These are phyloP conservation scores for Typhlichthys eigenmanni DNA, from an alignment of 2,797 vertebrate genomes.

Conservation along the genomic window DNA sequence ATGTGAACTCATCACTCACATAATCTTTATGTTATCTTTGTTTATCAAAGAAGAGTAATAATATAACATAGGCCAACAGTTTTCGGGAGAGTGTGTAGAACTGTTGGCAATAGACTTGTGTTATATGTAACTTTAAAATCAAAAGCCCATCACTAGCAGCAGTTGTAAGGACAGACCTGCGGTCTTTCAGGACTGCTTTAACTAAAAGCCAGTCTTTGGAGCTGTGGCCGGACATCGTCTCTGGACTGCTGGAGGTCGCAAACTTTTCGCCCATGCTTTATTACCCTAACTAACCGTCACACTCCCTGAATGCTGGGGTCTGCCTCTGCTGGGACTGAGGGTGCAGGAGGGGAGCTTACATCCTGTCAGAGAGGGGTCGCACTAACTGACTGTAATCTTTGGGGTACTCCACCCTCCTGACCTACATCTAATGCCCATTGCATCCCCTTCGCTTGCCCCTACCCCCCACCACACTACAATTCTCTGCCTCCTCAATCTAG, in stretches of 20 bases:
- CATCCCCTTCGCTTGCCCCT: conserved; percentile 63
- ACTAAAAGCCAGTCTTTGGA: conserved; percentile 52
- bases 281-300: conserved; percentile 73
- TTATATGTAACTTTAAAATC: conserved; percentile 29
- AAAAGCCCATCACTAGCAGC: conserved; percentile 44
- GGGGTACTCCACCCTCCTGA: conserved; percentile 75
- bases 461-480: conserved; percentile 29
- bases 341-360: conserved; percentile 53
- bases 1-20: conserved; percentile 62
- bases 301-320: conserved; percentile 70
- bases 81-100: conserved; percentile 46
- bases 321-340: conserved; percentile 71
- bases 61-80: conserved; percentile 41
- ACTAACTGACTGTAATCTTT: conserved; percentile 77
- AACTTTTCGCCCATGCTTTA: conserved; percentile 70
- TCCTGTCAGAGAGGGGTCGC: conserved; percentile 76
- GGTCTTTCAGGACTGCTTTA: conserved; percentile 54
- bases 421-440: conserved; percentile 71
- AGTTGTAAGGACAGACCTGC: conserved; percentile 47
- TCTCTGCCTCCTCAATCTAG: conserved; percentile 55
- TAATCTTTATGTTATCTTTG: conserved; percentile 38
- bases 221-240: conserved; percentile 54
- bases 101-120: conserved; percentile 29
- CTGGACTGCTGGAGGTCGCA: conserved; percentile 56
- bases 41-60: conserved; percentile 72